Base-by-base conservation (phyloP, 2,888 invertebrate species). In the Nasonovia ribisnigri region DNA sequence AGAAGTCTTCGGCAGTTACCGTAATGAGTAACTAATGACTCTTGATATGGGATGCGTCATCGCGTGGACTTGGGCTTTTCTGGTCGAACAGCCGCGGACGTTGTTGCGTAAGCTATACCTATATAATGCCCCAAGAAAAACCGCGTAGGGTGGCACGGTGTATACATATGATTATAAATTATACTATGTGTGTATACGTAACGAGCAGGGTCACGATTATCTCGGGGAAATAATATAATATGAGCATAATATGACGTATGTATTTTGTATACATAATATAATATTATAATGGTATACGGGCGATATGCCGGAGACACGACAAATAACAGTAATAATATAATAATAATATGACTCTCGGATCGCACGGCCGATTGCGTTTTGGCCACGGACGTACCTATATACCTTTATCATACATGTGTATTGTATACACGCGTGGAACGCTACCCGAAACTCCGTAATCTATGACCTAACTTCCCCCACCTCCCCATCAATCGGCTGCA, bases 261-360 rank as follows among this genome's bases (percentile, higher is more conserved):
- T 48, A n/a, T 86, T 24, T 24, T 16, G 51, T 54, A 51, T n/a
- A n/a, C n/a, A n/a, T 10, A 36, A 36, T 36, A n/a, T 10, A 48
- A 26, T 51, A n/a, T 54, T 57, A 57, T 16, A 29, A 29, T 46
- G 16, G 48, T 48, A 20, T 48, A 84, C 10, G 42, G 26, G 11
- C 43, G 84, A 26, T 8, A 20, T n/a, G 86, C 16, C 87, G 48
- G 48, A n/a, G 87, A 87, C 48, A 88, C 87, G 87, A 88, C 36
- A 88, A 89, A 88, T 51, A 51, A 88, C 16, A 87, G 48, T 8
- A 48, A 88, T 88, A 57, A 88, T 20, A 36, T 36, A 54, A 54
- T 42, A 88, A 89, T 60, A 89, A 60, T 89, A 60, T n/a, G 60
- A 89, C 60, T 60, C n/a, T 43, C 89, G 60, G 46, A 16, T 16